Evolutionary conservation across 2,797 vertebrate species (phyloP).

Genomic region (Pteropus rufus): DNA sequence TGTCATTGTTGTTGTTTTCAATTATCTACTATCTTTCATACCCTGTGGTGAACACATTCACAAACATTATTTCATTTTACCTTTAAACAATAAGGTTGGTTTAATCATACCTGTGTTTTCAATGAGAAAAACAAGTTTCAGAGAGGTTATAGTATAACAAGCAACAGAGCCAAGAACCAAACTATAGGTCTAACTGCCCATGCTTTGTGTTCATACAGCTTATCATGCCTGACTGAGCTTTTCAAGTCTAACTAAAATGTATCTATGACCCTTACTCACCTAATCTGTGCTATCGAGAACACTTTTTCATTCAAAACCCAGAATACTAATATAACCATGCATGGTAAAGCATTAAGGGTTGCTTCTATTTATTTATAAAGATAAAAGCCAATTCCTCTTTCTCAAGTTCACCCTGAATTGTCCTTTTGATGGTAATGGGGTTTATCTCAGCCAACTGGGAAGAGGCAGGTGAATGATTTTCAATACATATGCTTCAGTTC

Average conservation of each 20-base stretch:
- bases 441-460: slow-evolving; percentile 28
- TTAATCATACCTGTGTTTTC: slow-evolving; percentile 37
- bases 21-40: background rate
- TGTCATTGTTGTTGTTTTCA: background rate
- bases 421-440: slow-evolving; percentile 41
- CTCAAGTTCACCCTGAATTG: slow-evolving; percentile 27
- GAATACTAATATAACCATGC: background rate
- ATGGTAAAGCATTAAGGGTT: slow-evolving; percentile 9
- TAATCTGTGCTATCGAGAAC: background rate
- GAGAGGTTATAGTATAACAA: background rate
- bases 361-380: slow-evolving; percentile 47
- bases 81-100: background rate
- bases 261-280: background rate
- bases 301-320: slow-evolving; percentile 45
- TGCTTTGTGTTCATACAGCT: slow-evolving; percentile 9
- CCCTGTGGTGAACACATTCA: background rate
- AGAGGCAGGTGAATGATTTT: slow-evolving; percentile 52
- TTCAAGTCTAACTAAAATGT: slow-evolving; percentile 14
- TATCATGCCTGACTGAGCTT: slow-evolving; percentile 39
- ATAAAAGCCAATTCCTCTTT: slow-evolving; percentile 45
- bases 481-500: slow-evolving; percentile 49
- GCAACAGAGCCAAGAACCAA: background rate
- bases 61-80: background rate
- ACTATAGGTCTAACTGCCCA: background rate
- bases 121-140: slow-evolving; percentile 39